Conservation (phyloP, 2,797 vertebrate species). For the Alosa sapidissima region DNA sequence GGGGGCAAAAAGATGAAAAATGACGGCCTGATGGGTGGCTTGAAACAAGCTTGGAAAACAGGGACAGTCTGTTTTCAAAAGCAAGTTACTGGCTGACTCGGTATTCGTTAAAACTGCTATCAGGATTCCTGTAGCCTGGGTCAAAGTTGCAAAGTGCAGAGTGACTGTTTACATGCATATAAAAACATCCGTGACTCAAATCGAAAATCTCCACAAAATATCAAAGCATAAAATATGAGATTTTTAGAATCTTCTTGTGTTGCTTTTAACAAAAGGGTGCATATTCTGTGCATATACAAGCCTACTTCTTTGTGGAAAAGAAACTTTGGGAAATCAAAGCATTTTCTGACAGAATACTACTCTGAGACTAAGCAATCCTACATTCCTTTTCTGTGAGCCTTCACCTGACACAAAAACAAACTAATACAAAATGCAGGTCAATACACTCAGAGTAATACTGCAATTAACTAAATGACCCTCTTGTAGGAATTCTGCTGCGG, state of each 20-base stretch:
- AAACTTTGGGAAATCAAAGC: not conserved
- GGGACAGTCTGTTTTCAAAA: not conserved
- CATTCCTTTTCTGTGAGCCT: not conserved
- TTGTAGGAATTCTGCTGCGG: not conserved
- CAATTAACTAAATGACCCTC: not conserved
- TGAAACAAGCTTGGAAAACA: not conserved
- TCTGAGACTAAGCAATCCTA: too few relatives aligned
- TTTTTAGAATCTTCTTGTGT: not conserved
- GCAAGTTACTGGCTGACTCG: not conserved
- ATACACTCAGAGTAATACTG: not conserved
- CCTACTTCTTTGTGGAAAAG: not conserved
- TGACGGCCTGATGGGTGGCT: not conserved
- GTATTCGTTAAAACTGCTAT: not conserved
- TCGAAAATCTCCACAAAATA: not conserved
- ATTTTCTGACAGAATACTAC: too few relatives aligned
- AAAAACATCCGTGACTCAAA: not conserved
- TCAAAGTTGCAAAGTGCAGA: not conserved
- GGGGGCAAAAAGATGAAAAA: not conserved
- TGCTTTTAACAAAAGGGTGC: not conserved
- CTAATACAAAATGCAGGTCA: not conserved
- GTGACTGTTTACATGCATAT: not conserved
- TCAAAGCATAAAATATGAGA: not conserved
- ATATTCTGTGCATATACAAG: not conserved
- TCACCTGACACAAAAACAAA: not conserved
- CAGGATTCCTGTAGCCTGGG: not conserved